These are phyloP conservation scores for Oikopleura albicans DNA, from an alignment of 23 tunicate species.

Conservation along the genomic window DNA sequence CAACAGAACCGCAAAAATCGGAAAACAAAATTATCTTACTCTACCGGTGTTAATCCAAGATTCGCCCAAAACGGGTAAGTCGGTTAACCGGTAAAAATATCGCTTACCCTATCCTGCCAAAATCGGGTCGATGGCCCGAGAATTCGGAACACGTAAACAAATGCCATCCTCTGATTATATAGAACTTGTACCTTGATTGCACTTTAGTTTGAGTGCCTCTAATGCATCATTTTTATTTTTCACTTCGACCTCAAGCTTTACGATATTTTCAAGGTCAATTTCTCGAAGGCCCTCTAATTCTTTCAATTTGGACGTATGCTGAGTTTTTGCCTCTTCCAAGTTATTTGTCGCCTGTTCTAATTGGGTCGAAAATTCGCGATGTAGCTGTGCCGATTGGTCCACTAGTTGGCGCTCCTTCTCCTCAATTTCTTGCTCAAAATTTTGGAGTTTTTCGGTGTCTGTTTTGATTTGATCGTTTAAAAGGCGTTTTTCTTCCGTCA, in stretches of 20 bases:
- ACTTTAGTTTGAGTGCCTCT: not conserved
- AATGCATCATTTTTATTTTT: not conserved
- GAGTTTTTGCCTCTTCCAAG: not conserved
- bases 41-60: too few species aligned
- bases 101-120: too few species aligned
- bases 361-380: not conserved
- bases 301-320: too few species aligned
- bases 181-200: too few species aligned
- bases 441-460: not conserved
- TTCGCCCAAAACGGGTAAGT: too few species aligned
- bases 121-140: too few species aligned
- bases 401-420: too few species aligned
- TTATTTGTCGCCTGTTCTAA: not conserved
- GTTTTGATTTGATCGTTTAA: not conserved
- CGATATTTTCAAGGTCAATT: not conserved
- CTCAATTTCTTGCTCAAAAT: not conserved
- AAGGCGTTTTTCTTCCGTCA: not conserved
- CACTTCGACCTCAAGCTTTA: not conserved
- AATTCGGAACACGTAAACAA: too few species aligned
- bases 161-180: too few species aligned
- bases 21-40: too few species aligned
- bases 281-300: not conserved
- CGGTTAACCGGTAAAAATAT: too few species aligned
- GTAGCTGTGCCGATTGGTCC: not conserved
- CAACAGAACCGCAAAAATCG: too few species aligned